Percentiles rank a stretch among this genome's conserved stretches.
Evolutionary conservation across 1,140 invertebrate genomes (phyloP).

Genomic region (Hyles euphorbiae): DNA sequence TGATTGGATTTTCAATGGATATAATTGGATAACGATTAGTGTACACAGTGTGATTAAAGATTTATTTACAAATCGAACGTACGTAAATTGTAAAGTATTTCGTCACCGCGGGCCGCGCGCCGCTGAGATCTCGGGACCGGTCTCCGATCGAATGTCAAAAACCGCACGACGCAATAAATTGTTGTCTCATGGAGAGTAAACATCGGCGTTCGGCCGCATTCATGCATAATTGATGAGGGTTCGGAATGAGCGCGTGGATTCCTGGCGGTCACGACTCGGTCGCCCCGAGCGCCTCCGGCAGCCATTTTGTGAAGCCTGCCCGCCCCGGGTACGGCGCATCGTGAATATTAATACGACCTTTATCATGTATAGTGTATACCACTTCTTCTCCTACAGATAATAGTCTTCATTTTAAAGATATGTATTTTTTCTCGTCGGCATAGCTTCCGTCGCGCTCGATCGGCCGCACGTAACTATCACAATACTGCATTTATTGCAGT

Average conservation of each 20-base stretch:
- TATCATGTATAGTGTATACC: conserved; percentile 42
- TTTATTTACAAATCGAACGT: conserved; percentile 14
- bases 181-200: conserved; percentile 71
- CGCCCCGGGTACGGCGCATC: conserved; percentile 40
- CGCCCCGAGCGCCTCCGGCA: conserved; percentile 51
- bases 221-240: conserved; percentile 74
- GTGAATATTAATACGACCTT: conserved; percentile 61
- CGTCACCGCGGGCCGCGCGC: conserved; percentile 25
- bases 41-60: not conserved
- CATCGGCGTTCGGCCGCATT: conserved; percentile 67
- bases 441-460: conserved; percentile 36
- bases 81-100: conserved; percentile 37
- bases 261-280: conserved; percentile 66
- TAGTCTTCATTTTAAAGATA: conserved; percentile 28
- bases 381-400: conserved; percentile 22
- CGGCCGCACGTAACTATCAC: conserved; percentile 39
- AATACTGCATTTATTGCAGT: conserved; percentile 38
- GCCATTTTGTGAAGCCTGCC: conserved; percentile 67
- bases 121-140: conserved; percentile 25
- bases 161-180: conserved; percentile 72
- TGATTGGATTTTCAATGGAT: not conserved
- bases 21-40: not conserved
- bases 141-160: conserved; percentile 65
- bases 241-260: conserved; percentile 60
- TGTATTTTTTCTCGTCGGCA: conserved; percentile 22